A percentile compares a stretch with the other conserved stretches of the same genome.
Evolutionary conservation across 2,797 vertebrate species (phyloP).

Genomic region (Spatula versicolor): DNA sequence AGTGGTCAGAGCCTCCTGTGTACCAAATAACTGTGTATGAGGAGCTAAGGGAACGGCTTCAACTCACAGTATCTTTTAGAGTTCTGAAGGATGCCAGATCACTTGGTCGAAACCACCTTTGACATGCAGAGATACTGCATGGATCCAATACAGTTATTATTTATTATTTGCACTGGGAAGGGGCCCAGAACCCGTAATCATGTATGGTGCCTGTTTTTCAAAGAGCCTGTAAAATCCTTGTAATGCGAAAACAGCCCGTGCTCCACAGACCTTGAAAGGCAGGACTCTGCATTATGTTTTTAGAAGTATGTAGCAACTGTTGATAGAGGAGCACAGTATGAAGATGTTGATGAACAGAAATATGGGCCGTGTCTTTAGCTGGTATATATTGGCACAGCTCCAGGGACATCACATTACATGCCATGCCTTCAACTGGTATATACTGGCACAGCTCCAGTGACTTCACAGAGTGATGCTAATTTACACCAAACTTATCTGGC

Average conservation of each 20-base stretch:
- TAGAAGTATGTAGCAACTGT: not conserved
- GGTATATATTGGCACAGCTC: conserved; percentile 17
- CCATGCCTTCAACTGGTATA: conserved; percentile 40
- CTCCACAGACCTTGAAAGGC: not conserved
- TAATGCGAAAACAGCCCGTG: not conserved
- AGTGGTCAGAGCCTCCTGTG: not conserved
- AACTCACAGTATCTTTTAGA: not conserved
- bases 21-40: not conserved
- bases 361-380: not conserved
- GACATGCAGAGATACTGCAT: not conserved
- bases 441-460: conserved; percentile 4
- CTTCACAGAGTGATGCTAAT: conserved; percentile 41
- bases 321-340: not conserved
- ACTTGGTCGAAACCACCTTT: not conserved
- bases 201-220: not conserved
- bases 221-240: not conserved
- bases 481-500: conserved; percentile 53
- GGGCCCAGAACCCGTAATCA: not conserved
- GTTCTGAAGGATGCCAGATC: not conserved
- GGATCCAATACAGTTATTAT: not conserved
- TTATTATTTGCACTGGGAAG: not conserved
- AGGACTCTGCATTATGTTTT: conserved; percentile 17
- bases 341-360: not conserved
- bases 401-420: not conserved
- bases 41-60: not conserved